These are phyloP conservation scores for Hedychridium roseum DNA, from an alignment of 2,888 invertebrate genomes.

Conservation along the genomic window DNA sequence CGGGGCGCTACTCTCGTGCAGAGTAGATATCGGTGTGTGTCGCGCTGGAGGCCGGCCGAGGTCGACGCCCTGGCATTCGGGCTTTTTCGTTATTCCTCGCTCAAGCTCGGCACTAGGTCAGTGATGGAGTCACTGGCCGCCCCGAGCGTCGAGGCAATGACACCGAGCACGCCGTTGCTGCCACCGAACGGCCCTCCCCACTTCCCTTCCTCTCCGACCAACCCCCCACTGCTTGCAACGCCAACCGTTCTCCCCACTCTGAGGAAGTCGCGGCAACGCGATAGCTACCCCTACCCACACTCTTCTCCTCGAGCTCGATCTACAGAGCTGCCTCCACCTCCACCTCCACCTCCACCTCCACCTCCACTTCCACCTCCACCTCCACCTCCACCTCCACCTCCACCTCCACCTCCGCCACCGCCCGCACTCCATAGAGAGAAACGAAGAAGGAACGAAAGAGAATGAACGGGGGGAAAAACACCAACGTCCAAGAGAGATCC, in stretches of 20 bases:
- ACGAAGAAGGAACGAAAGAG: conserved; percentile 8
- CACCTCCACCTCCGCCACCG: conserved; percentile 13
- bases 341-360: conserved; percentile 5
- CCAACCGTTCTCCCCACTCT: conserved; percentile 10
- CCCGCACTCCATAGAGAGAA: conserved; percentile 14
- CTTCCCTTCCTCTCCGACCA: conserved; percentile 4
- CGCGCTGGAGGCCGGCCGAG: conserved; percentile 54
- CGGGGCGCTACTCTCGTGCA: conserved; percentile 36
- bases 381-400: conserved; percentile 5
- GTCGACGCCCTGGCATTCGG: conserved; percentile 55
- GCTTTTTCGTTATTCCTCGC: conserved; percentile 45
- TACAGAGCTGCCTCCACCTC: conserved; percentile 1
- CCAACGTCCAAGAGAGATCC: too few species aligned
- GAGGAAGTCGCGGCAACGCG: too few species aligned
- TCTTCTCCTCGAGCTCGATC: conserved; percentile 4
- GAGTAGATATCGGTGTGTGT: conserved; percentile 35
- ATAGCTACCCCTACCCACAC: conserved; percentile 15
- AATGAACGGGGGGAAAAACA: background rate
- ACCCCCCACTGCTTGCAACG: conserved; percentile 19
- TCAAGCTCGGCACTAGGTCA: conserved; percentile 62
- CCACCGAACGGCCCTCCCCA: conserved; percentile 35
- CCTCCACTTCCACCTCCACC: conserved; percentile 11
- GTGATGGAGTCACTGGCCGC: conserved; percentile 65
- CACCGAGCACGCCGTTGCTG: conserved; percentile 56
- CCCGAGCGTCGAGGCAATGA: conserved; percentile 64